phyloP scores from a whole-genome alignment of 2,113 vertebrate genomes.

The Crotophaga sulcirostris region DNA sequence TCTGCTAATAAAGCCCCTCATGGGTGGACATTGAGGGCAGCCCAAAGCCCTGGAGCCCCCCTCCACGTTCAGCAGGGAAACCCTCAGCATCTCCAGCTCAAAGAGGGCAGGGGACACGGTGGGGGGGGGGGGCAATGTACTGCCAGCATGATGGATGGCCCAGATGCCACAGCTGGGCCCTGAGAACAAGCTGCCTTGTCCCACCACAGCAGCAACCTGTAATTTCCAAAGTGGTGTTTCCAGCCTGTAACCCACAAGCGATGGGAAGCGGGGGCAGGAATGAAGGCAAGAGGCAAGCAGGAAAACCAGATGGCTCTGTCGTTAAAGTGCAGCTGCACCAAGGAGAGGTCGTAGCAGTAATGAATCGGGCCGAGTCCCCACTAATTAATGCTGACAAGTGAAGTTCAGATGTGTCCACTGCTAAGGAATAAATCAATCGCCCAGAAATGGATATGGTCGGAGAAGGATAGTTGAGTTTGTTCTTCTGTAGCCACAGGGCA shows the following conservation, averaged over 20 bases:
- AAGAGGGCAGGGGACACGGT: too few species aligned
- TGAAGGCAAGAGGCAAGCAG: background rate
- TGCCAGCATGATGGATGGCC: background rate
- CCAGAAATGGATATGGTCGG: background rate
- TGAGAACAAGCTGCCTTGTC: background rate
- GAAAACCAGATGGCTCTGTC: slow-evolving; percentile 68
- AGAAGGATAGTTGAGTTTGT: background rate
- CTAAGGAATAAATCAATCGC: slow-evolving; percentile 63
- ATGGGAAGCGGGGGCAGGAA: background rate
- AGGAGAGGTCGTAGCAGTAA: background rate
- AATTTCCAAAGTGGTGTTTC: background rate
- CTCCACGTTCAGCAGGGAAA: fast-evolving
- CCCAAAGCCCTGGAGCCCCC: background rate
- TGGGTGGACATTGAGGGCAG: fast-evolving
- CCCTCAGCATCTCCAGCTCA: fast-evolving
- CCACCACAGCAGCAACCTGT: background rate
- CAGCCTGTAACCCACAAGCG: background rate
- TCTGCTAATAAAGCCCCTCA: fast-evolving
- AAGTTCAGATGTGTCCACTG: slow-evolving; percentile 39
- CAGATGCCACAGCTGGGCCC: background rate
- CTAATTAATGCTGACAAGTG: slow-evolving; percentile 48
- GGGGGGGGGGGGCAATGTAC: fast-evolving
- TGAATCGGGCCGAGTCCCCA: slow-evolving; percentile 5
- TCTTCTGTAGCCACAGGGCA: slow-evolving; percentile 61
- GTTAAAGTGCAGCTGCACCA: slow-evolving; percentile 69